A percentile compares a stretch with the other conserved stretches of the same genome.
These are phyloP conservation scores for Larimichthys crocea DNA, from an alignment of 2,113 vertebrate species.

Conservation along the genomic window DNA sequence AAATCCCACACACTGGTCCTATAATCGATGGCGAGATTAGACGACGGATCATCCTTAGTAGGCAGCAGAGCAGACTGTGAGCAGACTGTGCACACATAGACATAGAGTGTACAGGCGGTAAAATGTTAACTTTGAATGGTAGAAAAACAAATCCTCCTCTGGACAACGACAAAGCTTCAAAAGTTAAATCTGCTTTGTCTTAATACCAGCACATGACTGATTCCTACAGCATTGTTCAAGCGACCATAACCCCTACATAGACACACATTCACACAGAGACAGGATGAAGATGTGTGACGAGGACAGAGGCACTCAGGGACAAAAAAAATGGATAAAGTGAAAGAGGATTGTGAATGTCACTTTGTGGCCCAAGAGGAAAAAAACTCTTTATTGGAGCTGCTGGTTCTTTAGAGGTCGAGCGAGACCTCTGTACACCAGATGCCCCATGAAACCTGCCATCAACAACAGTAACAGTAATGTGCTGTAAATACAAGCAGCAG, in stretches of 20 bases:
- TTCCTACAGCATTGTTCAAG: conserved; percentile 8
- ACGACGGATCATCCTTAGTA: no score
- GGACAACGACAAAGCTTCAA: conserved; percentile 9
- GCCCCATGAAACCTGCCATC: not conserved
- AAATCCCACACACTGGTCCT: no score
- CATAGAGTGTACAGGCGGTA: not conserved
- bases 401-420: not conserved
- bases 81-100: not conserved
- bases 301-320: not conserved
- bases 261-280: not conserved
- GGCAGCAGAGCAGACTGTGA: not conserved
- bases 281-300: not conserved
- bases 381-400: conserved; percentile 3
- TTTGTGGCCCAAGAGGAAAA: not conserved
- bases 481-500: not conserved
- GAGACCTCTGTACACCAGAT: not conserved
- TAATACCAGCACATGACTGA: conserved; percentile 18
- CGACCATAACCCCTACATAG: not conserved
- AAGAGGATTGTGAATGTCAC: conserved; percentile 9
- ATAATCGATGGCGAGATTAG: no score
- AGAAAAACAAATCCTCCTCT: conserved; percentile 21
- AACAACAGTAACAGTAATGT: not conserved
- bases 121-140: not conserved
- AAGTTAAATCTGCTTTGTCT: conserved; percentile 31
- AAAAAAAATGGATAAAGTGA: conserved; percentile 2